Conservation (phyloP, 2,113 vertebrate species). For the Hoplias malabaricus region DNA sequence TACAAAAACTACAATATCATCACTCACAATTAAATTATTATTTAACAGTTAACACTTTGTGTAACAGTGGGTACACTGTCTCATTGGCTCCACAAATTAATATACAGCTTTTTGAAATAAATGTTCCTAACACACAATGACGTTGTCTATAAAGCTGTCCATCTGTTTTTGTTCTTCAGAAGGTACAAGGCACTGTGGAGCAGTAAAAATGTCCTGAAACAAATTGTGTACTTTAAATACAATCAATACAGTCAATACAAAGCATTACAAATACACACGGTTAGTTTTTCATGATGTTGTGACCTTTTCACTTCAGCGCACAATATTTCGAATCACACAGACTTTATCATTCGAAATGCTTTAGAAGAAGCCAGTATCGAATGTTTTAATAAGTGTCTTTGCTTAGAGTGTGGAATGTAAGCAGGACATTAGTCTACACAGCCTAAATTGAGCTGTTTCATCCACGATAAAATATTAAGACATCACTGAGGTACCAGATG, state of each 20-base stretch:
- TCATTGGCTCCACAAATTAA: neutral
- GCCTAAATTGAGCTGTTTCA: no score
- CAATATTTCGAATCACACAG: no score
- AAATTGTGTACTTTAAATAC: neutral
- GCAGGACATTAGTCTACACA: no score
- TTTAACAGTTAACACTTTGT: neutral
- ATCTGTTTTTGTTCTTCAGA: neutral
- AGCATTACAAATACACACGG: neutral
- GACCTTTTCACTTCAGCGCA: neutral
- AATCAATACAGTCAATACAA: neutral
- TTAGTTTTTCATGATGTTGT: neutral
- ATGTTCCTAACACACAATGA: neutral
- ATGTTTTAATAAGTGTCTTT: no score
- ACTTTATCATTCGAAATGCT: no score
- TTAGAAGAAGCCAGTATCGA: no score
- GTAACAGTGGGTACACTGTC: neutral
- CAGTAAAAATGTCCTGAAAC: neutral
- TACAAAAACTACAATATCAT: neutral
- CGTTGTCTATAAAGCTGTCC: neutral
- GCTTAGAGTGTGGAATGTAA: no score
- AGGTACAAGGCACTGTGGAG: neutral
- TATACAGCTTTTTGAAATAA: neutral
- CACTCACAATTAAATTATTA: neutral
- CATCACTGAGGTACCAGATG: no score
- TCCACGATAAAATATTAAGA: no score